A percentile compares a stretch with the other conserved stretches of the same genome.
Evolutionary conservation across 2,113 vertebrate genomes (phyloP).

Genomic region (Sander lucioperca): DNA sequence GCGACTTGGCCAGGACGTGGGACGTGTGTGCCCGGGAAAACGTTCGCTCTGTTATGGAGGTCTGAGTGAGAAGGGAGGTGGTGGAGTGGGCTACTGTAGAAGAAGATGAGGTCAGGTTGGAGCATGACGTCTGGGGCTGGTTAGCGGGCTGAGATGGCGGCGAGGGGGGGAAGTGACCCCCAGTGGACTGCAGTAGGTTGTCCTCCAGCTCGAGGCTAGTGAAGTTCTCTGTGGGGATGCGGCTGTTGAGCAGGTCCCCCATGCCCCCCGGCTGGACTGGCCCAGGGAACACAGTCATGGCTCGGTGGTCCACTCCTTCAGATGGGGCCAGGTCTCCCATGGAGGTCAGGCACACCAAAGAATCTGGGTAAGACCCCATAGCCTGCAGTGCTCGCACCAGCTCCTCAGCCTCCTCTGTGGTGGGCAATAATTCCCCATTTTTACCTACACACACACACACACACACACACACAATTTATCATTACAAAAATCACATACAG

Average conservation of each 20-base stretch:
- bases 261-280: conserved; percentile 89
- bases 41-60: conserved; percentile 91
- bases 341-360: conserved; percentile 96
- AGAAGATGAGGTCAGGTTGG: conserved; percentile 79
- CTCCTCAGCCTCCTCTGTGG: conserved; percentile 98
- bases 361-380: conserved; percentile 90
- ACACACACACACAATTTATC: conserved; percentile 21
- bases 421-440: conserved; percentile 97
- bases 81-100: conserved; percentile 83
- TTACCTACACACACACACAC: conserved; percentile 87
- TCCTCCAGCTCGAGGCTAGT: conserved; percentile 95
- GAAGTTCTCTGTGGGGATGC: conserved; percentile 93
- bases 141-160: conserved; percentile 89
- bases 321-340: conserved; percentile 93
- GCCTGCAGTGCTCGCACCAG: conserved; percentile 97
- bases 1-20: conserved; percentile 92
- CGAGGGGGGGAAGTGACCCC: conserved; percentile 89
- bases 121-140: conserved; percentile 87
- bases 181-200: conserved; percentile 92
- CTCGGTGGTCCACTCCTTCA: conserved; percentile 92
- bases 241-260: conserved; percentile 94
- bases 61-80: conserved; percentile 88
- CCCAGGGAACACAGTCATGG: conserved; percentile 91
- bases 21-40: conserved; percentile 91
- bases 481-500: conserved; percentile 1